A percentile compares a stretch with the other conserved stretches of the same genome.
These are phyloP conservation scores for Acleris sparsana DNA, from an alignment of 2,888 invertebrate species.

Conservation along the genomic window DNA sequence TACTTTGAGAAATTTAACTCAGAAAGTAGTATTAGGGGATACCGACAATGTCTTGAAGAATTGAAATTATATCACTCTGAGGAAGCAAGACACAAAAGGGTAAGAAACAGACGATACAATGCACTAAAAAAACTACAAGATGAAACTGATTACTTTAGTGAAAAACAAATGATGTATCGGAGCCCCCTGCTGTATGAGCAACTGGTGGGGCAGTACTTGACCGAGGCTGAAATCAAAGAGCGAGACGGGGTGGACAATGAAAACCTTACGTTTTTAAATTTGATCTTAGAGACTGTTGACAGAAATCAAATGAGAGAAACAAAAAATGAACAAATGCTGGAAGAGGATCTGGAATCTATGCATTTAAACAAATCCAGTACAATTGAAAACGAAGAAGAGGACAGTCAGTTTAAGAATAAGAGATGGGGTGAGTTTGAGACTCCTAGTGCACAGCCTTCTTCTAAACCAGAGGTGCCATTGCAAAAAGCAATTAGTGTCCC, in stretches of 20 bases:
- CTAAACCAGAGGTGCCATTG: constrained; percentile 59
- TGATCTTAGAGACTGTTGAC: constrained; percentile 92
- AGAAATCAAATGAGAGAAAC: constrained; percentile 86
- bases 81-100: constrained; percentile 75
- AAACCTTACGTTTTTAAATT: constrained; percentile 87
- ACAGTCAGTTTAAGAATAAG: constrained; percentile 42
- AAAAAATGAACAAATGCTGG: constrained; percentile 84
- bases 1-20: constrained; percentile 84
- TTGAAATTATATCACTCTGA: constrained; percentile 83
- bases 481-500: constrained; percentile 76
- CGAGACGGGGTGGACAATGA: constrained; percentile 84
- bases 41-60: constrained; percentile 85
- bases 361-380: constrained; percentile 50
- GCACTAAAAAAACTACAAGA: constrained; percentile 89
- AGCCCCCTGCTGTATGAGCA: constrained; percentile 96
- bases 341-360: constrained; percentile 79
- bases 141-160: constrained; percentile 92
- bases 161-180: constrained; percentile 96
- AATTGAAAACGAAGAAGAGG: constrained; percentile 46
- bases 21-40: constrained; percentile 65
- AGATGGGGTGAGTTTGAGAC: constrained; percentile 85
- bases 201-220: constrained; percentile 93
- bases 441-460: constrained; percentile 59
- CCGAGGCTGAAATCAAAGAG: constrained; percentile 88
- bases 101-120: constrained; percentile 92